A percentile compares a stretch with the other conserved stretches of the same genome.
Evolutionary conservation across 2,113 vertebrate species (phyloP).

Genomic region (Corythoichthys haematopterus): DNA sequence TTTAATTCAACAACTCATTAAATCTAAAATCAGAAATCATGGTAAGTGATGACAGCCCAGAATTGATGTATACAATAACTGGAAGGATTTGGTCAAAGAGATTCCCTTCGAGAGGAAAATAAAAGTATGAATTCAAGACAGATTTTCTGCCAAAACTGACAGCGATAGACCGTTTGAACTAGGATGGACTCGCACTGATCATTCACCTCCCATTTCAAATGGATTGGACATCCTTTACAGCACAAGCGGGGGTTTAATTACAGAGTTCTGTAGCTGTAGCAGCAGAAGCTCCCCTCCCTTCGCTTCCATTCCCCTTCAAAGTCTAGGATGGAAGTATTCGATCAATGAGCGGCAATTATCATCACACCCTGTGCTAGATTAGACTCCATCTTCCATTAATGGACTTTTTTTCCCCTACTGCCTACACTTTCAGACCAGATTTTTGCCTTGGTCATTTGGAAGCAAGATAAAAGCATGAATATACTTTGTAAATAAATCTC

Average conservation of each 20-base stretch:
- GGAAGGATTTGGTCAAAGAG: background rate
- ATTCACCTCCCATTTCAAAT: background rate
- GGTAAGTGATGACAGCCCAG: background rate
- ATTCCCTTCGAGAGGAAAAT: background rate
- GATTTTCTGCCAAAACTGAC: no score
- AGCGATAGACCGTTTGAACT: no score
- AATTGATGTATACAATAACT: background rate
- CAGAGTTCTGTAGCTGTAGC: slow-evolving; percentile 18
- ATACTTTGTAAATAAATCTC: no score
- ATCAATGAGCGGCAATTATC: slow-evolving; percentile 44
- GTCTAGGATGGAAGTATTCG: slow-evolving; percentile 19
- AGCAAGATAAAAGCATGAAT: no score
- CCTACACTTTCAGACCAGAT: background rate
- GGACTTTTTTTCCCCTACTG: slow-evolving; percentile 24
- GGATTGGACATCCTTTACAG: background rate
- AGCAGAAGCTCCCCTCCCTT: slow-evolving; percentile 15
- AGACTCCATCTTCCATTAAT: slow-evolving; percentile 44
- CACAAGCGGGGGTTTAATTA: slow-evolving; percentile 15
- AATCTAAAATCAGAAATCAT: background rate
- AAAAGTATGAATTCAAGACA: no score
- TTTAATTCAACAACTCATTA: background rate
- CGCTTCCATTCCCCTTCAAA: background rate
- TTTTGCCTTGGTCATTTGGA: no score
- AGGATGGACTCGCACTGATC: background rate
- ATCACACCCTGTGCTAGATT: slow-evolving; percentile 47